Evolutionary conservation across 2,888 invertebrate species (phyloP), one percentile per base, ranked within the genome.

Genomic region (Urechis unicinctus): DNA sequence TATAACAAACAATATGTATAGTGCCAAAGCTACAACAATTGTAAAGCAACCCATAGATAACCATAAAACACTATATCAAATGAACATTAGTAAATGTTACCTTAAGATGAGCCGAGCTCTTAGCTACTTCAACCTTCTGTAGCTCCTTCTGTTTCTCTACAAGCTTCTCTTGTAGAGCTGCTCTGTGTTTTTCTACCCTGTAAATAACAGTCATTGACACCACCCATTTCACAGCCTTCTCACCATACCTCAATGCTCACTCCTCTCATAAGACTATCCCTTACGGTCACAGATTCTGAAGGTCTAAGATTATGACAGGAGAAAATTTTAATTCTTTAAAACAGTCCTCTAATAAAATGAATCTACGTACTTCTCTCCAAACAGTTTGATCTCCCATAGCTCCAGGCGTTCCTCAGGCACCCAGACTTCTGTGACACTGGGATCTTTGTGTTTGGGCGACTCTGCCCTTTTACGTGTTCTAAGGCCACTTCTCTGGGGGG

Each of bases 391-490:
- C 80, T 96, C 95, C 95, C 95, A 96, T 42, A 97, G 79, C 73
- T 96, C 95, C 46, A 97, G 79, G 74, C 91, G 89, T 64, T 94
- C 93, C 78, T 97, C 96, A 66, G 93, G 92, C 0, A 94, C 88
- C 96, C 96, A 96, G 70, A 90, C 89, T 78, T 96, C 95, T 0
- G 88, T 85, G 25, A 95, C 91, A 81, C 92, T 91, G 0, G 96
- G 95, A 74, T 94, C 93, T 5, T 90, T 91, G 71, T 89, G 90
- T 75, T 91, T 91, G 0, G 94, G 94, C 3, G 92, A 89, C 80
- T 96, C 95, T 0, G 92, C 90, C 48, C 93, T 61, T 60, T 71
- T 92, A 54, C 96, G 82, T 78, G 95, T 94, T 50, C 96, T 83
- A 58, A 96, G 80, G 17, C 96, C 96, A 75, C 91, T 92, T 56